These are phyloP conservation scores for Paratilapia polleni DNA, from an alignment of 2,113 vertebrate genomes.

Conservation along the genomic window DNA sequence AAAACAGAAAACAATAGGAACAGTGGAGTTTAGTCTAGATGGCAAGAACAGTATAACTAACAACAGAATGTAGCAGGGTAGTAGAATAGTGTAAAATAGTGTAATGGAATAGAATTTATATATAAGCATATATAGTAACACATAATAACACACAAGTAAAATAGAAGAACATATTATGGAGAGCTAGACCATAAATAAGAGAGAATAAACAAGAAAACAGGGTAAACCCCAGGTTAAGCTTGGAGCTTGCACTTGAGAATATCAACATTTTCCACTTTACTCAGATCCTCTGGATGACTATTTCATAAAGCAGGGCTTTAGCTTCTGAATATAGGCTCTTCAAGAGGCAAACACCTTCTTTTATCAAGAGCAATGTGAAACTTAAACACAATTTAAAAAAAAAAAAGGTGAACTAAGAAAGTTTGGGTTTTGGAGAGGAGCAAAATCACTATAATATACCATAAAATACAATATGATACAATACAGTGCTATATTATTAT, in stretches of 20 bases:
- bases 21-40: neutral
- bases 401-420: neutral
- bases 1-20: neutral
- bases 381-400: neutral
- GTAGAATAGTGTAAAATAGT: neutral
- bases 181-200: no score
- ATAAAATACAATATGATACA: neutral
- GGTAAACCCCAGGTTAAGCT: neutral
- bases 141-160: neutral
- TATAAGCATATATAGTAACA: neutral
- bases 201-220: neutral
- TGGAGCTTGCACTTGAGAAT: neutral
- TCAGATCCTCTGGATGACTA: conserved; percentile 3
- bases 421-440: neutral
- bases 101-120: neutral
- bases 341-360: neutral
- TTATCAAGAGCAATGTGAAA: neutral
- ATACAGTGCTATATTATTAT: neutral
- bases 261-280: conserved; percentile 26
- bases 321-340: neutral
- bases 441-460: neutral
- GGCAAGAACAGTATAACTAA: neutral
- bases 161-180: neutral
- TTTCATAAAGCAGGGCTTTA: neutral
- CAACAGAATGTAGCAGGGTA: neutral